phyloP scores from a whole-genome alignment of 2,797 vertebrate genomes.

The Argya squamiceps region DNA sequence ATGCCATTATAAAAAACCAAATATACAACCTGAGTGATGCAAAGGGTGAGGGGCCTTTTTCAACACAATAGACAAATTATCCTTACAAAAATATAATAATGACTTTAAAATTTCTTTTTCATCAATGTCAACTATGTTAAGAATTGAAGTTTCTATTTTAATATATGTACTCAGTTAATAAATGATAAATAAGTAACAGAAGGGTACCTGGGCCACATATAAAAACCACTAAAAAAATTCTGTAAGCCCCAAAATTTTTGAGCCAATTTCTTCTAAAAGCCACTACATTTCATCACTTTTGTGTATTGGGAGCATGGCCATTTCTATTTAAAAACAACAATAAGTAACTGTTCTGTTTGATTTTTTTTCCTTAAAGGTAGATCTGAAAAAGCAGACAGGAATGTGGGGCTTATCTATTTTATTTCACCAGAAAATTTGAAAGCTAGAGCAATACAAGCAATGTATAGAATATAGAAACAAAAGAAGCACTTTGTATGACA shows the following conservation, averaged over 20 bases:
- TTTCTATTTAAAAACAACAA: not conserved
- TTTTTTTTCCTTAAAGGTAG: not conserved
- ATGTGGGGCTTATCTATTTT: not conserved
- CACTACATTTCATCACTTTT: not conserved
- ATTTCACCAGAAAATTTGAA: not conserved
- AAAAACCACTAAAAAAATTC: not conserved
- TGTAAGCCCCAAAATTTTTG: not conserved
- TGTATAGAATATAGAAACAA: not conserved
- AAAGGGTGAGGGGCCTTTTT: not conserved
- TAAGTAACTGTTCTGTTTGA: not conserved
- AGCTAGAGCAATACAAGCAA: not conserved
- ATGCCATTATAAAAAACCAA: not conserved
- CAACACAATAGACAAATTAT: not conserved
- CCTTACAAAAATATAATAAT: not conserved
- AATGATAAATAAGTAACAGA: not conserved
- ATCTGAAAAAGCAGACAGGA: not conserved
- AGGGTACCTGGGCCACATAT: not conserved
- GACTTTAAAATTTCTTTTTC: not conserved
- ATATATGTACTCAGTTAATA: not conserved
- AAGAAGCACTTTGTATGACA: not conserved
- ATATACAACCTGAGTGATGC: not conserved
- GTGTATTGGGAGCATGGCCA: not conserved
- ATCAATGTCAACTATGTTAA: not conserved
- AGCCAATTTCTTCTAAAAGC: not conserved
- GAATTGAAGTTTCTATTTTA: not conserved